phyloP scores from a whole-genome alignment of 2,113 vertebrate species.

The Psittacula cyanocephala region DNA sequence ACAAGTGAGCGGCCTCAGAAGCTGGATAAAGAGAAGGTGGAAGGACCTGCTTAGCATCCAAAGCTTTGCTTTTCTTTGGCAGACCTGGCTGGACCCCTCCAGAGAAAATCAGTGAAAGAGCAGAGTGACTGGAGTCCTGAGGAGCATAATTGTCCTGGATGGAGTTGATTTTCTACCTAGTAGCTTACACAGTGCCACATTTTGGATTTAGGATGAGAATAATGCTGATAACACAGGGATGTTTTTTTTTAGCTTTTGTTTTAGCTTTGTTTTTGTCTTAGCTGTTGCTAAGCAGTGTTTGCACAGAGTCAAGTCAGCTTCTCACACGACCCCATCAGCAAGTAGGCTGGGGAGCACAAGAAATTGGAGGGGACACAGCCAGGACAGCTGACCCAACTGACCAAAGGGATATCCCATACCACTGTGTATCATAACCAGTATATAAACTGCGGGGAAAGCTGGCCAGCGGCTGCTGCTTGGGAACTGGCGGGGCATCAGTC shows the following conservation, averaged over 20 bases:
- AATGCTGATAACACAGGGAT: not conserved
- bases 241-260: not conserved
- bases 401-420: not conserved
- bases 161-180: not conserved
- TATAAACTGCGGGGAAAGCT: not conserved
- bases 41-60: not conserved
- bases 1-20: accelerated
- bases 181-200: not conserved
- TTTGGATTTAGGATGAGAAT: not conserved
- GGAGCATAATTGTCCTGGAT: not conserved
- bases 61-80: not conserved
- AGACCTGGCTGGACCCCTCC: not conserved
- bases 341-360: not conserved
- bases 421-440: not conserved
- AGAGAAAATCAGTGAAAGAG: not conserved
- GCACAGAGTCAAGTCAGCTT: not conserved
- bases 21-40: not conserved
- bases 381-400: not conserved
- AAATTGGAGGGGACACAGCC: not conserved
- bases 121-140: not conserved
- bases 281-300: not conserved
- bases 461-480: not conserved
- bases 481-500: not conserved
- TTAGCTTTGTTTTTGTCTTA: not conserved
- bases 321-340: not conserved